These are phyloP conservation scores for Ptilorrhoa leucosticta DNA, from an alignment of 2,113 vertebrate species.

Conservation along the genomic window DNA sequence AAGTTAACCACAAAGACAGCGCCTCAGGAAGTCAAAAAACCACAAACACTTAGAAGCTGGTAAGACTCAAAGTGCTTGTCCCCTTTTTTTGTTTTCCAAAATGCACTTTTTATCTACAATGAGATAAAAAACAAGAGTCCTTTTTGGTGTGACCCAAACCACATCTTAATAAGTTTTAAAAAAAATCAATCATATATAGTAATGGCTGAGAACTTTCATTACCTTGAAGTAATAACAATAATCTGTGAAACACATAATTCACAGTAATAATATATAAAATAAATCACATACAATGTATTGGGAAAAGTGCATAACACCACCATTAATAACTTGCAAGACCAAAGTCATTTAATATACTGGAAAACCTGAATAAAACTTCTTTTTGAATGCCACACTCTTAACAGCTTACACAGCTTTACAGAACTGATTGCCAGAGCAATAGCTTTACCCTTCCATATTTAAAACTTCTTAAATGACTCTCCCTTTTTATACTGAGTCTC, in stretches of 20 bases:
- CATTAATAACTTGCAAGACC: background rate
- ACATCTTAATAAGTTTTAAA: background rate
- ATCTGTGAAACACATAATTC: background rate
- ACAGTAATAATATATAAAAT: background rate
- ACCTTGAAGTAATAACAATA: background rate
- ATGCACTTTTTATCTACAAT: background rate
- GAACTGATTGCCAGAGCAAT: background rate
- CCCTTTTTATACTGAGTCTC: background rate
- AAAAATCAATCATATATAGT: background rate
- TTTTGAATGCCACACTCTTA: background rate
- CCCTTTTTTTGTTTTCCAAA: background rate
- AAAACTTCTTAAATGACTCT: background rate
- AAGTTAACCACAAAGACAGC: background rate
- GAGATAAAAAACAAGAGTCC: background rate
- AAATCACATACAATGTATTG: background rate
- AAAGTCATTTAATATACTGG: background rate
- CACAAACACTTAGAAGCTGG: background rate
- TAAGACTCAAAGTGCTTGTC: background rate
- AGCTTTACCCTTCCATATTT: background rate
- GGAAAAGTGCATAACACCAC: background rate
- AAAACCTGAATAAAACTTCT: background rate
- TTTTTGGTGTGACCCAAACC: background rate
- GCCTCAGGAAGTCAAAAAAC: background rate
- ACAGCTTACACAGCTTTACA: background rate
- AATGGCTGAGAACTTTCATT: background rate